phyloP scores from a whole-genome alignment of 2,797 vertebrate species.

The Atherinosoma microstoma region DNA sequence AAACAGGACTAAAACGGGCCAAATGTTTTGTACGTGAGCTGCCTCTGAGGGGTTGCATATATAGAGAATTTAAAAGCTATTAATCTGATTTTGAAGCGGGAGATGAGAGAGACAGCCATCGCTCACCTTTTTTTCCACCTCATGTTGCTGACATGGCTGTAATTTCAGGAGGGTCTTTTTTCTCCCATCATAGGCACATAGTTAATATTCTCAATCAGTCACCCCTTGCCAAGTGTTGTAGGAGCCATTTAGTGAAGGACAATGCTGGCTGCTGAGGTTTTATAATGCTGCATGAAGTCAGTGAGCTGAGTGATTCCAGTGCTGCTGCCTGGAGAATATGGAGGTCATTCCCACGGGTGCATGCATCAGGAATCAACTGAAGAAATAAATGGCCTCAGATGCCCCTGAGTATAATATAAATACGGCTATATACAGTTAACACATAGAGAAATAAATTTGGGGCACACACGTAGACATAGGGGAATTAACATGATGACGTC shows the following conservation, averaged over 20 bases:
- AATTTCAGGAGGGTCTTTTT: slow-evolving; percentile 21
- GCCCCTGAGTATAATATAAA: slow-evolving; percentile 35
- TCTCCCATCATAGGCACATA: slow-evolving; percentile 9
- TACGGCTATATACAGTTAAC: neutral
- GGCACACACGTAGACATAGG: neutral
- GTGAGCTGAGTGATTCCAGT: slow-evolving; percentile 56
- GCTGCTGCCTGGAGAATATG: slow-evolving; percentile 62
- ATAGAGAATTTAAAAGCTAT: slow-evolving; percentile 35
- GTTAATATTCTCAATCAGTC: slow-evolving; percentile 62
- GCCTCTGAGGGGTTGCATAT: slow-evolving; percentile 16
- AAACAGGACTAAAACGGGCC: slow-evolving; percentile 15
- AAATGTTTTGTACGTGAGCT: neutral
- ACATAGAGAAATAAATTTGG: neutral
- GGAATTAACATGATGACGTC: slow-evolving; percentile 8
- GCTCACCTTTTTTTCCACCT: neutral
- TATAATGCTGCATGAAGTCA: slow-evolving; percentile 62
- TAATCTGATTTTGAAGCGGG: slow-evolving; percentile 34
- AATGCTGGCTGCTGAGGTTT: slow-evolving; percentile 56
- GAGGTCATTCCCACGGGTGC: slow-evolving; percentile 53
- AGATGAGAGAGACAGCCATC: slow-evolving; percentile 13
- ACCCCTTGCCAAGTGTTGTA: slow-evolving; percentile 53
- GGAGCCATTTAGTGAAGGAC: slow-evolving; percentile 64
- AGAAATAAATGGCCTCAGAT: slow-evolving; percentile 26
- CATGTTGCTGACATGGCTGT: slow-evolving; percentile 28
- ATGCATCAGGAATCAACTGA: slow-evolving; percentile 13